A percentile compares a stretch with the other conserved stretches of the same genome.
phyloP scores from a whole-genome alignment of 2,888 invertebrate species.

The Tyria jacobaeae region DNA sequence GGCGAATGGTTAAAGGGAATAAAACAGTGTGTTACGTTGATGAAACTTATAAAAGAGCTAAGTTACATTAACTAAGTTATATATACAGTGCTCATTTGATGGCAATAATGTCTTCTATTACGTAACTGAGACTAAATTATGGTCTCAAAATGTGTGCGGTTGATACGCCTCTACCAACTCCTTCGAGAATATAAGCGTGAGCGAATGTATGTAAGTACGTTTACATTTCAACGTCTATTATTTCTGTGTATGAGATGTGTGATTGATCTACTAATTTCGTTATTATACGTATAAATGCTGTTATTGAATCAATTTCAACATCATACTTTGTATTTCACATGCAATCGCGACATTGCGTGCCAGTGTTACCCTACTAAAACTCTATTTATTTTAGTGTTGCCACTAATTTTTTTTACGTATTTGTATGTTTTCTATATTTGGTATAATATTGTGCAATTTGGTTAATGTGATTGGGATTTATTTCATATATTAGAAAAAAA shows the following conservation, averaged over 20 bases:
- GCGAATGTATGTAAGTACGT: too few species aligned
- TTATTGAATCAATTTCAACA: constrained; percentile 32
- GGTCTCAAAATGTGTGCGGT: too few species aligned
- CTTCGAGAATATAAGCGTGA: too few species aligned
- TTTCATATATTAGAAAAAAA: too few species aligned
- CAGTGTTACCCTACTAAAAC: constrained; percentile 34
- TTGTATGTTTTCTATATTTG: constrained; percentile 1
- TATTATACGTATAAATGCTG: neutral
- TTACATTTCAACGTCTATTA: neutral
- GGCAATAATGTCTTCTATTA: too few species aligned
- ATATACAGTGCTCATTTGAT: too few species aligned
- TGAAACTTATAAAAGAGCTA: too few species aligned
- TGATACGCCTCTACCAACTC: too few species aligned
- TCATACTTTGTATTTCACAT: constrained; percentile 34
- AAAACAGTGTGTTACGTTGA: too few species aligned
- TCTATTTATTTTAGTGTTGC: constrained; percentile 35
- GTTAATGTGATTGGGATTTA: neutral
- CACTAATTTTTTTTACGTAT: constrained; percentile 24
- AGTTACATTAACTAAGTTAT: too few species aligned
- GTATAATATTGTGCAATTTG: constrained; percentile 5
- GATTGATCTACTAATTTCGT: neutral
- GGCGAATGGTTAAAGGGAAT: neutral
- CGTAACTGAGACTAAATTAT: too few species aligned
- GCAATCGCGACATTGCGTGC: constrained; percentile 44
- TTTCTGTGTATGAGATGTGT: neutral